Conservation (phyloP, 1,140 invertebrate species). For the Drosophila pandora region DNA sequence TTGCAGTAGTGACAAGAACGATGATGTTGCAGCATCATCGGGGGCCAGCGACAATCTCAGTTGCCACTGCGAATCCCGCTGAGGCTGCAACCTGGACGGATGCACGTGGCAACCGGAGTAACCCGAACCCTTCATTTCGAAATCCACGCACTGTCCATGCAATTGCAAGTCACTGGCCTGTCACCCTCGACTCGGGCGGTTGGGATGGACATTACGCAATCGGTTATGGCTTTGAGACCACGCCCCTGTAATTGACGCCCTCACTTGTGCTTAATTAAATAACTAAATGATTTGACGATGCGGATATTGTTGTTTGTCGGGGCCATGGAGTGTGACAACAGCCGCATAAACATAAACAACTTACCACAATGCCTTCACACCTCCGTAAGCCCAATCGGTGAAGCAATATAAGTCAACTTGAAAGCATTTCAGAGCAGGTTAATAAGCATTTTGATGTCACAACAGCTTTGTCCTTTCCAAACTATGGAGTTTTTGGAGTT, state of each 20-base stretch:
- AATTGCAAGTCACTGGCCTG: constrained; percentile 63
- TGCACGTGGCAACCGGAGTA: constrained; percentile 20
- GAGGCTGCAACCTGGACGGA: not conserved
- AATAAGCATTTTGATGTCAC: not conserved
- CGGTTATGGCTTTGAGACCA: constrained; percentile 58
- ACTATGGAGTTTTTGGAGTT: not conserved
- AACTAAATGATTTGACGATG: constrained; percentile 65
- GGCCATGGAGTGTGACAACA: constrained; percentile 37
- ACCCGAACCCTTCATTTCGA: constrained; percentile 1
- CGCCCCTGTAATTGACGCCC: constrained; percentile 51
- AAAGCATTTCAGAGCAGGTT: not conserved
- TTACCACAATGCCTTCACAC: constrained; percentile 24
- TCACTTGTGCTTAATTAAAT: constrained; percentile 72
- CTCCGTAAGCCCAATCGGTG: not conserved
- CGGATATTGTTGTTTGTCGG: constrained; percentile 46
- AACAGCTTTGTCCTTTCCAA: not conserved
- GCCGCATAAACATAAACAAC: constrained; percentile 14
- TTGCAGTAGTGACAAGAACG: constrained; percentile 28
- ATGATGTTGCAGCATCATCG: constrained; percentile 48
- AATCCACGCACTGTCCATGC: constrained; percentile 2
- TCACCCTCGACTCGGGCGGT: constrained; percentile 3
- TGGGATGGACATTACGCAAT: constrained; percentile 46
- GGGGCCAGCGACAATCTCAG: constrained; percentile 17
- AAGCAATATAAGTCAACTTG: not conserved
- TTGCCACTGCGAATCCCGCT: constrained; percentile 28